Evolutionary conservation across 2,797 vertebrate genomes (phyloP).

Genomic region (Esox masquinongy): DNA sequence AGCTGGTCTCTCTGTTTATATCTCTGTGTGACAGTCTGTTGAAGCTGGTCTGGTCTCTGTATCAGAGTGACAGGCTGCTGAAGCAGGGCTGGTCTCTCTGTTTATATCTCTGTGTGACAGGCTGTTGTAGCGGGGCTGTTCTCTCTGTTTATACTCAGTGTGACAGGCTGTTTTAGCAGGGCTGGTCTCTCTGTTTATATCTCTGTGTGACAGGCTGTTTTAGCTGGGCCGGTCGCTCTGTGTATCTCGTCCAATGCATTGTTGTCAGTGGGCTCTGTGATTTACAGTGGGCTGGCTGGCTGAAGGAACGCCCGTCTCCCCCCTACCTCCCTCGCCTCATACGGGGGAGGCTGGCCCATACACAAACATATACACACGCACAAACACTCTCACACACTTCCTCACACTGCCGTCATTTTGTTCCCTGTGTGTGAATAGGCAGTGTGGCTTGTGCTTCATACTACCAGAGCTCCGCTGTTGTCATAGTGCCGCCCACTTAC

Average conservation of each 20-base stretch:
- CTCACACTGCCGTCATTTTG: background rate
- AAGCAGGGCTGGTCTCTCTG: too few species aligned
- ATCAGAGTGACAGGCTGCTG: too few species aligned
- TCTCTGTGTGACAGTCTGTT: slow-evolving; percentile 15
- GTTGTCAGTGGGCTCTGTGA: slow-evolving; percentile 66
- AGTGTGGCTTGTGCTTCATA: slow-evolving; percentile 52
- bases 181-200: slow-evolving; percentile 7
- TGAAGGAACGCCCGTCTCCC: slow-evolving; percentile 47
- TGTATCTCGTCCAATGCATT: slow-evolving; percentile 51
- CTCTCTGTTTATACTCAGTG: too few species aligned
- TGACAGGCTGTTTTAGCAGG: too few species aligned
- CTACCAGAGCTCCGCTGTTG: background rate
- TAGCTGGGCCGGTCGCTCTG: slow-evolving; percentile 57
- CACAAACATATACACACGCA: background rate
- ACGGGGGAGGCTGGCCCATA: background rate
- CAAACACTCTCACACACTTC: background rate
- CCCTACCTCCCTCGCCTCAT: background rate
- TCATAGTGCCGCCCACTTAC: background rate
- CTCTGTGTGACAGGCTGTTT: slow-evolving; percentile 56
- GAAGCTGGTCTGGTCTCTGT: too few species aligned
- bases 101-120: too few species aligned
- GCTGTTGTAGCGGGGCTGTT: too few species aligned
- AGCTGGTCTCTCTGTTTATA: background rate
- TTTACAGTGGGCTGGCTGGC: slow-evolving; percentile 61
- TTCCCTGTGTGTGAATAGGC: slow-evolving; percentile 49